A percentile compares a stretch with the other conserved stretches of the same genome.
Conservation (phyloP, 2,113 vertebrate genomes). For the Odobenus rosmarus region DNA sequence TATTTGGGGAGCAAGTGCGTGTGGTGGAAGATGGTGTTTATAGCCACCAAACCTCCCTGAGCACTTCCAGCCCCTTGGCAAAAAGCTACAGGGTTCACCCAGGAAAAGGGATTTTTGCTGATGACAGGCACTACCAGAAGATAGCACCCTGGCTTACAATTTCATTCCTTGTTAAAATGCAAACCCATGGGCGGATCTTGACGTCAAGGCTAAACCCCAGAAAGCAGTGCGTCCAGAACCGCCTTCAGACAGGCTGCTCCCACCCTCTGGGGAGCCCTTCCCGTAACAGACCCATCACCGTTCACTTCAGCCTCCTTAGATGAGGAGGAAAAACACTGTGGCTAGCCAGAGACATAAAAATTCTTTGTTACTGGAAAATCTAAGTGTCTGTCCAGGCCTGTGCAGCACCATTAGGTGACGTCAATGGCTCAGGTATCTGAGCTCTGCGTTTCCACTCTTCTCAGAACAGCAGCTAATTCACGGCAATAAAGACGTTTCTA, state of each 20-base stretch:
- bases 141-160: constrained; percentile 10
- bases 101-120: background rate
- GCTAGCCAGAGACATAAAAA: constrained; percentile 47
- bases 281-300: background rate
- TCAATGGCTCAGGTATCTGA: constrained; percentile 59
- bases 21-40: background rate
- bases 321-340: background rate
- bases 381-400: constrained; percentile 60
- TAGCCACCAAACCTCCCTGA: background rate
- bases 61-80: background rate
- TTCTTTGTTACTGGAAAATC: constrained; percentile 67
- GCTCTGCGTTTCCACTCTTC: constrained; percentile 32
- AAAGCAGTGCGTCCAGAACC: background rate
- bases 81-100: background rate
- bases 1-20: background rate
- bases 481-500: constrained; percentile 46
- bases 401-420: constrained; percentile 64
- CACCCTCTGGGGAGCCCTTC: background rate
- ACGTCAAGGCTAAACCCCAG: constrained; percentile 49
- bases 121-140: background rate
- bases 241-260: constrained; percentile 16
- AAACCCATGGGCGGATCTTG: background rate
- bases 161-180: constrained; percentile 28
- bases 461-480: constrained; percentile 61
- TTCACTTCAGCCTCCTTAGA: background rate